These are phyloP conservation scores for Tipula confusa DNA, from an alignment of 2,888 invertebrate species.

Conservation along the genomic window DNA sequence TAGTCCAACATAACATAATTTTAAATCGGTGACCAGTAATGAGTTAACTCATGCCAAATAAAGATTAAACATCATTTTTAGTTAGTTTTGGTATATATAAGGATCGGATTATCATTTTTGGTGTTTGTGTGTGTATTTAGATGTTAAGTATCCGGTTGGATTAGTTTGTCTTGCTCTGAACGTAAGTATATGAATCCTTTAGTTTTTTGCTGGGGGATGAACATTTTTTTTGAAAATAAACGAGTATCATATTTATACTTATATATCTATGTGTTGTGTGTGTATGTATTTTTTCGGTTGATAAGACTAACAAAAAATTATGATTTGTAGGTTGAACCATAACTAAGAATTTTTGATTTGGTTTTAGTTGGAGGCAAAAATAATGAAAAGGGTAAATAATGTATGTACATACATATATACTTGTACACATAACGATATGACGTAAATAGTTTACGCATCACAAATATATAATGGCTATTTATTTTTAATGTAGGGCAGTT, in stretches of 20 bases:
- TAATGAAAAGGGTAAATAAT: conserved; percentile 25
- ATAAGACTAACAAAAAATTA: background rate
- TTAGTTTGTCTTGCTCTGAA: background rate
- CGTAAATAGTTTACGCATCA: conserved; percentile 20
- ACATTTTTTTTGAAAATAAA: background rate
- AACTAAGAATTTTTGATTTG: conserved; percentile 3
- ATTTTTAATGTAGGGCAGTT: conserved; percentile 20
- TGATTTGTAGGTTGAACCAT: conserved; percentile 20
- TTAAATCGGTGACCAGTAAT: background rate
- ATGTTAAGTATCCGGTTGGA: background rate
- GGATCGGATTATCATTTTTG: background rate
- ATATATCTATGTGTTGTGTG: too few species aligned
- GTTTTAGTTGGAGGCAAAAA: background rate
- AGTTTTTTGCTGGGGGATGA: background rate
- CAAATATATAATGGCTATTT: background rate
- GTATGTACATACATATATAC: background rate
- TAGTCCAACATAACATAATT: background rate
- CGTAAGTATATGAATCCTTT: background rate
- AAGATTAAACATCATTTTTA: background rate
- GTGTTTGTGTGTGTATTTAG: background rate
- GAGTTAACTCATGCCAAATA: background rate
- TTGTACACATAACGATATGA: background rate
- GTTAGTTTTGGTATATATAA: conserved; percentile 4
- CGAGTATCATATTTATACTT: background rate
- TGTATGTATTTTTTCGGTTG: conserved; percentile 4